Evolutionary conservation across 1,140 invertebrate genomes (phyloP), one percentile per base, ranked within the genome.

Genomic region (Zaprionus taronus): DNA sequence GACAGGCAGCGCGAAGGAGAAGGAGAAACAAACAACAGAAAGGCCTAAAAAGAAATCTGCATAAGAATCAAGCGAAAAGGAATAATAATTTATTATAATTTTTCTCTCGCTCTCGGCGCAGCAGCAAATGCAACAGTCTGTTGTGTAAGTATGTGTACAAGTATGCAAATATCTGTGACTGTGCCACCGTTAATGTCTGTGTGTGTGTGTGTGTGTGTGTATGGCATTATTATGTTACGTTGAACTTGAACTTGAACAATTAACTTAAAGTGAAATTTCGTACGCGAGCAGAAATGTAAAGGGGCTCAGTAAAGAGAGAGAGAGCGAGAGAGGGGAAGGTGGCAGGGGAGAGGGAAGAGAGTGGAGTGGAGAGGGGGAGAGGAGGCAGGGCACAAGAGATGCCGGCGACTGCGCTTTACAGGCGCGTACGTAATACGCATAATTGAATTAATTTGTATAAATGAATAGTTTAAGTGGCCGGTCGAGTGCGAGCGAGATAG

Each of bases 401-500:
- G 80, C 68, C 78, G 75, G 75, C 84, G 84, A 87, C 84, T 87
- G 84, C 84, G 84, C 84, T 87, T 87, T 87, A 87, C 81, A 84
- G 83, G 71, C 85, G 85, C 85, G 85, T 90, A 90, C 85, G 85
- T 90, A 90, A 90, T 90, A 90, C 85, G 85, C 85, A 90, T 90
- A 90, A 90, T 90, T 90, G 85, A 90, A 90, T 90, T 90, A 90
- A 90, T 90, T 90, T 90, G 85, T 90, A 90, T 90, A 90, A 90
- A 90, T 90, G 85, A 90, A 90, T 90, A 90, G 85, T 90, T 90
- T 90, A 90, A 90, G 85, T 90, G 85, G 85, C 72, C 85, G 80
- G 79, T 73, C 80, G 74, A 72, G 80, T 80, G 83, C 76, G 66
- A 86, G 79, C 61, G 76, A 17, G 56, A 79, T 6, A 62, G 67